A percentile compares a stretch with the other conserved stretches of the same genome.
Conservation (phyloP, 2,113 vertebrate species). For the Isichthys henryi region DNA sequence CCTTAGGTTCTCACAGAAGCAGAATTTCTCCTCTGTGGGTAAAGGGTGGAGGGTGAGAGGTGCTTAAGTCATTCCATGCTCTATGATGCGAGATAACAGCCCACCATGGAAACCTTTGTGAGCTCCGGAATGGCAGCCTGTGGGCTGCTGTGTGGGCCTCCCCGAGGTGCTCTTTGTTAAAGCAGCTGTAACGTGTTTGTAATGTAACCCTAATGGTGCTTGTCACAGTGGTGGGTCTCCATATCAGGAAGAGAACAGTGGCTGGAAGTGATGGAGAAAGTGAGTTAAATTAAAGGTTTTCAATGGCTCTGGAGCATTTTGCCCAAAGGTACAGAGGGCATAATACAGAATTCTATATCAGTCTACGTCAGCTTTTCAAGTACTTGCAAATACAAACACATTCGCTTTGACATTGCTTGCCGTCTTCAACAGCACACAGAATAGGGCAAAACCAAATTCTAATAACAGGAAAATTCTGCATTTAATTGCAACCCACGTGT, state of each 20-base stretch:
- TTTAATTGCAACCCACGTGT: neutral
- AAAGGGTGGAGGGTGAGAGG: neutral
- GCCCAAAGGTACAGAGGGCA: conserved; percentile 36
- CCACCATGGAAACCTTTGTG: neutral
- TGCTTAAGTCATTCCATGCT: neutral
- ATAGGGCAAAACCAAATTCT: neutral
- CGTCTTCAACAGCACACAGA: neutral
- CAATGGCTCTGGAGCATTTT: conserved; percentile 24
- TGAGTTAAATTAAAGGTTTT: conserved; percentile 37
- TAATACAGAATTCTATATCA: conserved; percentile 36
- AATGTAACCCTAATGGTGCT: neutral
- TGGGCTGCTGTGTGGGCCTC: neutral
- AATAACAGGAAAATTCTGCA: neutral
- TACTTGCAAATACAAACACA: conserved; percentile 34
- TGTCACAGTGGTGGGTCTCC: conserved; percentile 7
- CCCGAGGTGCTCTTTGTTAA: conserved; percentile 6
- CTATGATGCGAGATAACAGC: conserved; percentile 11
- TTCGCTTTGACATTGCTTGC: neutral
- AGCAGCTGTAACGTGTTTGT: neutral
- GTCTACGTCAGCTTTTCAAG: conserved; percentile 27
- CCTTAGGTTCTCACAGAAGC: neutral
- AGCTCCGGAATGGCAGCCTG: neutral
- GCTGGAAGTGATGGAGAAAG: conserved; percentile 9
- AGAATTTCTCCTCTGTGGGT: neutral
- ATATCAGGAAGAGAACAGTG: neutral